Evolutionary conservation across 2,888 invertebrate species (phyloP).

Genomic region (Drosophila prostipennis): DNA sequence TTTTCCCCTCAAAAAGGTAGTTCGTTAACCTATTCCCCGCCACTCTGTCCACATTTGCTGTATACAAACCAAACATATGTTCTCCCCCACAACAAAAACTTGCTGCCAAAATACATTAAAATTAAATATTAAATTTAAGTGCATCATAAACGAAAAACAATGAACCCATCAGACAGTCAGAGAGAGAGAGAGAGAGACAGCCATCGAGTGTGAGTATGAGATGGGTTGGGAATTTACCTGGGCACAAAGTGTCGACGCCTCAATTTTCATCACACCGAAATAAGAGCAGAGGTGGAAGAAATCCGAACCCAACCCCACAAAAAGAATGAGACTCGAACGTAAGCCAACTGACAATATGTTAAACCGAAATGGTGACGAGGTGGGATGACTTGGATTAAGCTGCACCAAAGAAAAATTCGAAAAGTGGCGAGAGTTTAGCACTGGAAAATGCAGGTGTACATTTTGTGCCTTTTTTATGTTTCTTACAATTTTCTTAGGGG

Average conservation of each 20-base stretch:
- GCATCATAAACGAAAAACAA: constrained; percentile 72
- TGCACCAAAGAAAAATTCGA: constrained; percentile 12
- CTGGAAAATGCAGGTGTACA: not conserved
- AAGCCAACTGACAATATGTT: constrained; percentile 55
- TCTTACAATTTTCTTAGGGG: no score
- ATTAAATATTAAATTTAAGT: constrained; percentile 82
- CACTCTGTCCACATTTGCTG: constrained; percentile 13
- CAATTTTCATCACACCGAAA: constrained; percentile 38
- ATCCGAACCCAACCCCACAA: constrained; percentile 8
- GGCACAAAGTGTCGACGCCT: constrained; percentile 41
- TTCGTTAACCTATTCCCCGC: constrained; percentile 18
- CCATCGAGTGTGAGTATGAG: constrained; percentile 1
- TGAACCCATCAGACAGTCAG: constrained; percentile 43
- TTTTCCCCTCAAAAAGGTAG: not conserved
- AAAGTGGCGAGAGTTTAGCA: not conserved
- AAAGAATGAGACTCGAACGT: constrained; percentile 23
- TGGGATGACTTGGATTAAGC: constrained; percentile 31
- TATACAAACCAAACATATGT: constrained; percentile 6
- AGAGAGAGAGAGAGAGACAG: not conserved
- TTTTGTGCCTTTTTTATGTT: not conserved
- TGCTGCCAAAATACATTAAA: constrained; percentile 67
- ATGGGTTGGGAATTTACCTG: constrained; percentile 28
- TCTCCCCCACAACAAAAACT: constrained; percentile 8
- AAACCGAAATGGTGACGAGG: constrained; percentile 43
- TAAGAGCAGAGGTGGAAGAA: constrained; percentile 4